A percentile compares a stretch with the other conserved stretches of the same genome.
Conservation (phyloP, 1,140 invertebrate genomes). For the Cotesia typhae region DNA sequence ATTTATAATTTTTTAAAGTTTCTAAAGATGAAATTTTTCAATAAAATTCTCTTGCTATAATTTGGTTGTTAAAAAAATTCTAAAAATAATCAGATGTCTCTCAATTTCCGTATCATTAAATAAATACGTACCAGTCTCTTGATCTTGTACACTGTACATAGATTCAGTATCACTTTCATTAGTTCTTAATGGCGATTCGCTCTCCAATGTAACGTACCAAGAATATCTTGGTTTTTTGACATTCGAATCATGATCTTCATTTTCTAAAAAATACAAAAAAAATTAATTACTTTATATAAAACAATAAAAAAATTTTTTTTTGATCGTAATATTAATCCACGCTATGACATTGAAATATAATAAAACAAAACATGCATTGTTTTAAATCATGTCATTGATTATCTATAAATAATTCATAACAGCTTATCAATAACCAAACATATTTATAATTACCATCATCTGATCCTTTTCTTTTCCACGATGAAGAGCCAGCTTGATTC, state of each 20-base stretch:
- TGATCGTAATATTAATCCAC: no score
- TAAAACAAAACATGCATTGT: no score
- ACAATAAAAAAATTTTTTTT: no score
- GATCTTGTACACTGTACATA: constrained; percentile 39
- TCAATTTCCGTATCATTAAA: not conserved
- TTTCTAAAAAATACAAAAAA: not conserved
- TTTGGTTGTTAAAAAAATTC: no score
- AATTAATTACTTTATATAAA: not conserved
- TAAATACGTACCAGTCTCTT: constrained; percentile 38
- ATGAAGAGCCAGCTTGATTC: not conserved
- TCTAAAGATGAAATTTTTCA: no score
- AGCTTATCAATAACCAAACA: no score
- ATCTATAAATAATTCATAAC: not conserved
- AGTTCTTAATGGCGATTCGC: constrained; percentile 36
- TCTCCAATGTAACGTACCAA: constrained; percentile 37
- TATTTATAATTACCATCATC: constrained; percentile 1
- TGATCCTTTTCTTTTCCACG: not conserved
- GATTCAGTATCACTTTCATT: constrained; percentile 35
- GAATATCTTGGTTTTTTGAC: constrained; percentile 22
- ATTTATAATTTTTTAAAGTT: no score
- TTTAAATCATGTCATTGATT: not conserved
- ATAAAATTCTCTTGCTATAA: no score
- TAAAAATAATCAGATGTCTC: no score
- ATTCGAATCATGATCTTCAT: constrained; percentile 11
- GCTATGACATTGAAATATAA: no score